Base-by-base conservation (phyloP, 2,113 vertebrate species). In the Oncorhynchus gorbuscha region DNA sequence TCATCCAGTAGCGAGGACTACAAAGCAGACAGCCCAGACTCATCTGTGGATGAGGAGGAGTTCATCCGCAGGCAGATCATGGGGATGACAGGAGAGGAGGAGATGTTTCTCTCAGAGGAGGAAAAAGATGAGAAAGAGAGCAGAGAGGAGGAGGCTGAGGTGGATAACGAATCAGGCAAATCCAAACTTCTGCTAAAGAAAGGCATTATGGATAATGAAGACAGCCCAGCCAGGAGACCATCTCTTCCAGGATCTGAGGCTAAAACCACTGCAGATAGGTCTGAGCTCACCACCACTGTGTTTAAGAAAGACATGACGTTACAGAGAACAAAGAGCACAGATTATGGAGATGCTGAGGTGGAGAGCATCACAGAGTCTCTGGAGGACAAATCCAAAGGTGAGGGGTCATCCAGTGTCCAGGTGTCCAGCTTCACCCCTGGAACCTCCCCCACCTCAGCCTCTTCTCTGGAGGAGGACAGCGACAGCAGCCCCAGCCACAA, bases 381-480 rank as follows among this genome's bases (percentile, higher is more conserved):
- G 24, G 95, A 96, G 80, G 95, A 96, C 4, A 91, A 94, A 55
- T 99, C 97, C 74, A 96, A 94, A 70, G 96, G 94, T 70, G 95
- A 99, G 86, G 97, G 95, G 0, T 99, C 97, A 73, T 98, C 97
- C 49, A 98, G 97, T 90, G 91, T 98, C 58, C 97, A 98, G 76
- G 96, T 92, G 62, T 99, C 97, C 62, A 96, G 96, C 83, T 95
- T 99, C 83, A 98, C 97, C 68, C 96, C 97, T 69, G 96, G 95
- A 62, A 97, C 96, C 5, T 99, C 98, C 69, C 97, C 97, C 66
- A 98, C 97, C 3, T 99, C 98, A 13, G 96, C 97, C 20, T 99
- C 98, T 1, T 99, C 98, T 11, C 92, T 99, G n/a, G 97, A 99
- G 14, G 97, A 99, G 85, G 98, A 99, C 73, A 99, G 97, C 85